Evolutionary conservation across 2,888 invertebrate genomes (phyloP).

Genomic region (Syritta pipiens): DNA sequence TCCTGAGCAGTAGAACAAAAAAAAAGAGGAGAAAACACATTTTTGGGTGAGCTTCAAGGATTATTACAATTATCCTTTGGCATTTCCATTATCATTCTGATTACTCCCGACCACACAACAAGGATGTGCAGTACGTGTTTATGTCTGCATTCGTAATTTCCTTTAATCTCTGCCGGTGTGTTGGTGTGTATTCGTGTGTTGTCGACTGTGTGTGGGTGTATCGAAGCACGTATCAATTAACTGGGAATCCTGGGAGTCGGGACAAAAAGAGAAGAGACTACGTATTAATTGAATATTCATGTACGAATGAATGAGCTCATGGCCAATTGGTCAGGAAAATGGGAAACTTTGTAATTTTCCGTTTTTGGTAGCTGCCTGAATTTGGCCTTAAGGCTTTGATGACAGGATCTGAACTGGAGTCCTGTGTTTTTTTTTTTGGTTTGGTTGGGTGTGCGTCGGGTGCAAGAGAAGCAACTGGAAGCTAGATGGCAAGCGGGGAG

Average conservation of each 20-base stretch:
- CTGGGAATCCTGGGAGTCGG: neutral
- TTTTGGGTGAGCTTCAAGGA: constrained; percentile 35
- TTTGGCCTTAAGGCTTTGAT: neutral
- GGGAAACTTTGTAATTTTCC: constrained; percentile 27
- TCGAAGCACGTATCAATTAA: constrained; percentile 37
- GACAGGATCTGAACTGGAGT: neutral
- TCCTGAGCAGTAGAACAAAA: too few species aligned
- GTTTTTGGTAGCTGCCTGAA: constrained; percentile 13
- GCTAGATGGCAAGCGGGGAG: too few species aligned
- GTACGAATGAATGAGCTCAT: constrained; percentile 12
- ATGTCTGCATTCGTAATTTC: constrained; percentile 32
- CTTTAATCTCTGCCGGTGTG: neutral
- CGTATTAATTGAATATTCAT: constrained; percentile 40
- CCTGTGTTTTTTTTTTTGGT: too few species aligned
- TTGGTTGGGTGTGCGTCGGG: too few species aligned
- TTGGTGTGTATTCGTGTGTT: too few species aligned
- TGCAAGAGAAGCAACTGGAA: too few species aligned
- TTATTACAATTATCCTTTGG: constrained; percentile 56
- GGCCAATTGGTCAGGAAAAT: constrained; percentile 30
- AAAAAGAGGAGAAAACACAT: constrained; percentile 17
- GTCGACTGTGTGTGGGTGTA: neutral
- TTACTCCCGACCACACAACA: constrained; percentile 24
- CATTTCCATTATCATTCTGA: constrained; percentile 54
- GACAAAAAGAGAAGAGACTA: neutral
- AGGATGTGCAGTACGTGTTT: constrained; percentile 22